Base-by-base conservation (phyloP, 2,888 invertebrate species). In the Thecophora atra region DNA sequence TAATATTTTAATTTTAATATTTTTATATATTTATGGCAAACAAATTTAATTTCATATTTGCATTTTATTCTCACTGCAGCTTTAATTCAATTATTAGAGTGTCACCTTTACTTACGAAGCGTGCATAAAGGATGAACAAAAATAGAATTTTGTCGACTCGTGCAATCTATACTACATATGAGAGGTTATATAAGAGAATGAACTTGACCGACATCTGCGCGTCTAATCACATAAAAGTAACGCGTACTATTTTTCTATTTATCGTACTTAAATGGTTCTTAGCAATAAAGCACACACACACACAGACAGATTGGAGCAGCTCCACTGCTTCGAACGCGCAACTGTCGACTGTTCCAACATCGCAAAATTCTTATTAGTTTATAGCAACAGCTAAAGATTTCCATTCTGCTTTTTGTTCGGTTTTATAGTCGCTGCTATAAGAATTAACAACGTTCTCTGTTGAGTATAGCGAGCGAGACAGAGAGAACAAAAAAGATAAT, bases 191-290 rank as follows among this genome's bases (percentile, higher is more conserved):
- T n/a, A 74, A 72, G 72, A 74, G 72, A 21, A 76, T 79, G 82
- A 81, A 81, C 81, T 81, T 81, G 81, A 82, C 81, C 81, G 82
- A 79, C 78, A 78, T 79, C 37, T 62, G 63, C n/a, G 73, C 73
- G 74, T 72, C 37, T 76, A 76, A 63, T 64, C 64, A 15, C 28
- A 51, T 56, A 17, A 58, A 54, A 54, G n/a, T n/a, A 28, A 19
- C 28, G 47, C 44, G 54, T 19, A 26, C 24, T 37, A 17, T 56
- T 56, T 56, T 67, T 7, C 17, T 37, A 37, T 37, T 37, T 37
- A 8, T 37, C 37, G 37, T 52, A 17, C 19, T 28, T 63, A n/a
- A 8, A 30, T 15, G 17, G 15, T 47, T 17, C 13, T 58, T 24
- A 17, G 8, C 44, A 47, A 51, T 26, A 44, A 15, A 37, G 17